Base-by-base conservation (phyloP, 2,113 vertebrate genomes). In the Rousettus leschenaultii region DNA sequence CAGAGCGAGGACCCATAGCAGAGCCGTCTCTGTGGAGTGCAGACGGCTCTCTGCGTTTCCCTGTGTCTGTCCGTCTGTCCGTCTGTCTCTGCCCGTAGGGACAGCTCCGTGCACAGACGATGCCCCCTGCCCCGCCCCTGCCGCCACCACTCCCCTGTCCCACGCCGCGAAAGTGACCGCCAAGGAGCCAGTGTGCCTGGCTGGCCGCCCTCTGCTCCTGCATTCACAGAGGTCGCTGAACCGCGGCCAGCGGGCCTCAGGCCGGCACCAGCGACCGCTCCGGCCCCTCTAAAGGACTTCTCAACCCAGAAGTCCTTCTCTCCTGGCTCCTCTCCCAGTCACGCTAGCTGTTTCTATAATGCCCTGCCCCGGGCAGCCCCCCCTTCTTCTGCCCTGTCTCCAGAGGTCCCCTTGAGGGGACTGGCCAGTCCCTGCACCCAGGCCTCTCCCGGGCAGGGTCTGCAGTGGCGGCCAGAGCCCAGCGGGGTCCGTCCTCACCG, bases 1-100 rank as follows among this genome's bases (percentile, higher is more conserved):
- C 0, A 0, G 66, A 33, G 53, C 61, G 86, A 53, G 77, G 73
- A 70, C 0, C 1, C 40, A 45, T 4, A 16, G 28, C 65, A 15
- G 55, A 65, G 70, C 30, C 1, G 7, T 45, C 82, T 77, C 13
- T 0, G 0, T 16, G 21, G 61, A 53, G 18, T 9, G 5, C 66
- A 70, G 53, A 57, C 0, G 43, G 74, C 61, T 35, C 14, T 24
- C 38, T 4, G 4, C 5, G 1, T 73, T n/a, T 30, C 30, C 74
- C 33, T 11, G 6, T 11, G 19, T 30, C 30, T 51, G 38, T 40
- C 40, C 2, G 19, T 30, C 30, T 53, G 38, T 59, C n/a, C n/a
- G n/a, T n/a, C 13, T 59, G n/a, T 35, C 73, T 94, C 85, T 94
- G 22, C 26, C 30, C 19, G 6, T 28, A 53, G 13, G 6, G 35